phyloP scores from a whole-genome alignment of 1,140 invertebrate genomes.

The Radopholus similis region DNA sequence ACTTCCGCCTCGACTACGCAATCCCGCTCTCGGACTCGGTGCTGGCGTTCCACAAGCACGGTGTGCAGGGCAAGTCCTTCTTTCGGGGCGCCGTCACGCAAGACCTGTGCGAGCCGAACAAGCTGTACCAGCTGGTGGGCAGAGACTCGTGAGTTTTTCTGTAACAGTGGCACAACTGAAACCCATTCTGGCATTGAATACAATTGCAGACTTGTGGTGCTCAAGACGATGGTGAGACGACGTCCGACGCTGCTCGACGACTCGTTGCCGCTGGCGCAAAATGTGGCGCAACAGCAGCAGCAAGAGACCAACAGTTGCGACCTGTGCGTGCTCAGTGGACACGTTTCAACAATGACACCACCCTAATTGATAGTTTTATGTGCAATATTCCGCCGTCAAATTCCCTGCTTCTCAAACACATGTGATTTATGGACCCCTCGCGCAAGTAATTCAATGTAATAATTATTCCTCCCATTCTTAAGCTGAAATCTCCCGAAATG shows the following conservation, averaged over 20 bases:
- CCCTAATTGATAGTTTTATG: slow-evolving; percentile 14
- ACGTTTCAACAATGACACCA: slow-evolving; percentile 36
- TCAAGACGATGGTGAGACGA: slow-evolving; percentile 10
- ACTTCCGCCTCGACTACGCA: slow-evolving; percentile 37
- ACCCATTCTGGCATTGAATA: background rate
- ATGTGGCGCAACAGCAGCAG: background rate
- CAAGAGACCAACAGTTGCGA: slow-evolving; percentile 18
- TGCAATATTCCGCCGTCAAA: too few relatives aligned
- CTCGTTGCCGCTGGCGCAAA: background rate
- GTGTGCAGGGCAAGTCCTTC: slow-evolving; percentile 41
- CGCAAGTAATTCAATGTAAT: background rate
- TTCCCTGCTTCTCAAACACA: background rate
- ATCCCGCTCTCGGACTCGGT: slow-evolving; percentile 42
- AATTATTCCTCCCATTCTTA: background rate
- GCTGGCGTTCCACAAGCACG: slow-evolving; percentile 44
- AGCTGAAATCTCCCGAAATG: too few relatives aligned
- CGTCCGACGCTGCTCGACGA: background rate
- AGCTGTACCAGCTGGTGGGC: slow-evolving; percentile 35
- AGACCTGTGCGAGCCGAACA: slow-evolving; percentile 37
- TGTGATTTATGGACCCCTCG: background rate
- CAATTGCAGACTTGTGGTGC: slow-evolving; percentile 22
- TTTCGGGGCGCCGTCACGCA: slow-evolving; percentile 41
- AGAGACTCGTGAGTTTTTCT: slow-evolving; percentile 38
- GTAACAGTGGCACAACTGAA: too few relatives aligned
- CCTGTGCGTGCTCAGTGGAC: slow-evolving; percentile 37